phyloP scores from a whole-genome alignment of 1,140 invertebrate genomes.

The Archegozetes longisetosus region DNA sequence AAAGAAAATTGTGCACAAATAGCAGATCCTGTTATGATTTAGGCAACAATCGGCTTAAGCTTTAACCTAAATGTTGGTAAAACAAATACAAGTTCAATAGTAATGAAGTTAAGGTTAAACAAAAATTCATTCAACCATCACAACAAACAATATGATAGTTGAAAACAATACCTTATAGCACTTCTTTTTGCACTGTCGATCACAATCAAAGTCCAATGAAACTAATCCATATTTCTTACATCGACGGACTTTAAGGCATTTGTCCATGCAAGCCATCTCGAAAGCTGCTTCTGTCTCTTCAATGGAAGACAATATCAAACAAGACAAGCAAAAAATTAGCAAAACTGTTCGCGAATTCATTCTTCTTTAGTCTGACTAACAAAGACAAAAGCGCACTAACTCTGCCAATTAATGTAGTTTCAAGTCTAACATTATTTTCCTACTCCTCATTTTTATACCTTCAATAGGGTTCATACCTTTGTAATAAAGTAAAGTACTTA shows the following conservation, averaged over 20 bases:
- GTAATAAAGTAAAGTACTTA: too few species aligned
- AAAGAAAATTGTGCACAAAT: too few species aligned
- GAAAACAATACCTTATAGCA: conserved; percentile 15
- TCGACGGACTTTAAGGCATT: conserved; percentile 7
- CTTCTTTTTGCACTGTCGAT: conserved; percentile 10
- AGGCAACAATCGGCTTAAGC: too few species aligned
- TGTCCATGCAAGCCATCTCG: conserved; percentile 13
- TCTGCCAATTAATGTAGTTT: too few species aligned
- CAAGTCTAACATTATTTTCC: too few species aligned
- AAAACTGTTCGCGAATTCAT: neutral
- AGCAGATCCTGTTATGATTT: too few species aligned
- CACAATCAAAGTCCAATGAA: conserved; percentile 6
- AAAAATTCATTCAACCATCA: too few species aligned
- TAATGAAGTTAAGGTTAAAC: neutral
- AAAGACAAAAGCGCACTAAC: too few species aligned
- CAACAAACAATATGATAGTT: too few species aligned
- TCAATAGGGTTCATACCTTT: too few species aligned
- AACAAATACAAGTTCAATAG: neutral
- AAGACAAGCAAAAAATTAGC: neutral
- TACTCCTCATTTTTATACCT: too few species aligned
- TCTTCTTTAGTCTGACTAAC: too few species aligned
- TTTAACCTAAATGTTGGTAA: neutral
- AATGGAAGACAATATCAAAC: neutral
- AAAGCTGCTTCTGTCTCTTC: neutral
- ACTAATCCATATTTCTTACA: conserved; percentile 11